Evolutionary conservation across 2,888 invertebrate genomes (phyloP).

Genomic region (Penaeus monodon): DNA sequence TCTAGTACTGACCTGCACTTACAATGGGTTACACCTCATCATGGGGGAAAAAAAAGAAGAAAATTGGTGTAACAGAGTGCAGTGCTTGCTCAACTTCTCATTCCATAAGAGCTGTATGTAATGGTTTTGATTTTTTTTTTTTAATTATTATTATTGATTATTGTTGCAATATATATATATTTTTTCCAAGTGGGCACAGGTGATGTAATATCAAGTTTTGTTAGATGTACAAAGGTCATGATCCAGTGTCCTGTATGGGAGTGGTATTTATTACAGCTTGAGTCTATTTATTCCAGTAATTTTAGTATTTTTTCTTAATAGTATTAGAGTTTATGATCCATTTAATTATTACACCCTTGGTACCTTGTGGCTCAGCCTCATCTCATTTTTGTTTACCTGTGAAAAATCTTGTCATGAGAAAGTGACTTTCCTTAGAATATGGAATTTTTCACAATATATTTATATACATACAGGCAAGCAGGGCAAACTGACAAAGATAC

Average conservation of each 20-base stretch:
- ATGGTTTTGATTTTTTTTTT: conserved; percentile 15
- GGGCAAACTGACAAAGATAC: too few species aligned
- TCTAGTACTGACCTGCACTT: conserved; percentile 2
- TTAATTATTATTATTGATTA: background rate
- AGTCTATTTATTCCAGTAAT: conserved; percentile 52
- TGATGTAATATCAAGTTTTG: conserved; percentile 14
- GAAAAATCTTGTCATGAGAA: conserved; percentile 6
- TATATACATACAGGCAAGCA: background rate
- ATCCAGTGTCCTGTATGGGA: conserved; percentile 45
- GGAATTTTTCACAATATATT: conserved; percentile 1
- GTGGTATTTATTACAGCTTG: conserved; percentile 49
- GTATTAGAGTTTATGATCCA: conserved; percentile 9
- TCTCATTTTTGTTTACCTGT: background rate
- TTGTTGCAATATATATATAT: conserved; percentile 39
- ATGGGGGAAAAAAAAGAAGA: background rate
- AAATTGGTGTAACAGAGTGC: conserved; percentile 37
- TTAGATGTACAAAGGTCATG: conserved; percentile 48
- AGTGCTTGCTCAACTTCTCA: conserved; percentile 55
- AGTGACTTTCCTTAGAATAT: conserved; percentile 3
- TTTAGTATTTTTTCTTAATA: conserved; percentile 33
- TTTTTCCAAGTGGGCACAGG: conserved; percentile 26
- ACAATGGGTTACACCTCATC: conserved; percentile 4
- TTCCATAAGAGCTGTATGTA: conserved; percentile 49
- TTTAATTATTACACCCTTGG: background rate
- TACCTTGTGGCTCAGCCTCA: too few species aligned